Conservation (phyloP, 2,888 invertebrate genomes). For the Protonemura montana region DNA sequence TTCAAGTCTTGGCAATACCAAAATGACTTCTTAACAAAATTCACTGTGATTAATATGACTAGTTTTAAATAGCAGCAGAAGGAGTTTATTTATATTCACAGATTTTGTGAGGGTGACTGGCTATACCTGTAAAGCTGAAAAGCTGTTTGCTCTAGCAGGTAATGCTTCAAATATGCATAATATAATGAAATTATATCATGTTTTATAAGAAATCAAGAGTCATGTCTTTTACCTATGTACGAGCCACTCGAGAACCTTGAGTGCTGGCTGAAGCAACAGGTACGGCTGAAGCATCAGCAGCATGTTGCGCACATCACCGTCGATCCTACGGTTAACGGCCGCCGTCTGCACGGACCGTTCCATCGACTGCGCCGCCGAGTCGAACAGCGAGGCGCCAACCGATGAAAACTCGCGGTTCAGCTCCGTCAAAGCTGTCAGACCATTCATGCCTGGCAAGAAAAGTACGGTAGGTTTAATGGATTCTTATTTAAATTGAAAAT, state of each 20-base stretch:
- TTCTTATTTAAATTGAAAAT: no score
- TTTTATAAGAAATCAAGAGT: no score
- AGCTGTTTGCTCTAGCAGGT: no score
- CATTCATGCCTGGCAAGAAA: conserved; percentile 68
- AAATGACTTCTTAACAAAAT: no score
- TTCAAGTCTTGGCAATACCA: no score
- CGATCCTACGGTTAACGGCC: conserved; percentile 78
- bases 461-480: background rate
- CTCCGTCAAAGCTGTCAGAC: conserved; percentile 81
- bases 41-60: no score
- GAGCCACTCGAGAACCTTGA: conserved; percentile 95
- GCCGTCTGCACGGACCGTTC: conserved; percentile 80
- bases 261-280: conserved; percentile 81
- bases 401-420: conserved; percentile 76
- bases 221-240: conserved; percentile 70
- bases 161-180: no score
- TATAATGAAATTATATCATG: no score
- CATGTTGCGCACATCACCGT: conserved; percentile 80
- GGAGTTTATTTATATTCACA: no score
- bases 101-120: no score
- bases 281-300: conserved; percentile 86
- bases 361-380: conserved; percentile 75
- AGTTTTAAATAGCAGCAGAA: no score
- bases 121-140: no score
- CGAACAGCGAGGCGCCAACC: conserved; percentile 80